Percentiles rank a stretch among this genome's conserved stretches.
Conservation (phyloP, 2,797 vertebrate genomes). For the Danio aesculapii region DNA sequence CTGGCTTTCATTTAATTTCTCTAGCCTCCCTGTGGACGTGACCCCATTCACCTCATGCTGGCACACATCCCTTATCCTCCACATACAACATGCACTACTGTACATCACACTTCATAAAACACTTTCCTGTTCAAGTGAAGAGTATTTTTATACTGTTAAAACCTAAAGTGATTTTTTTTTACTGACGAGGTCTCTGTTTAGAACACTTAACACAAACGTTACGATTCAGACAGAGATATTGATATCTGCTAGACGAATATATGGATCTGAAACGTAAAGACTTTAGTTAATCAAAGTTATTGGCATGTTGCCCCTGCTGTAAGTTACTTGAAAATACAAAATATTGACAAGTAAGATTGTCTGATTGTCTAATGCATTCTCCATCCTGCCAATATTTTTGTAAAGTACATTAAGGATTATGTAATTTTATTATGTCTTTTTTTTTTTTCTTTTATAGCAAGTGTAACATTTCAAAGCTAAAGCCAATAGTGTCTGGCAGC, state of each 20-base stretch:
- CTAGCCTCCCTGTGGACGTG: slow-evolving; percentile 23
- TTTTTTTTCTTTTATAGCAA: background rate
- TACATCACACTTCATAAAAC: background rate
- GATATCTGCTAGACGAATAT: slow-evolving; percentile 6
- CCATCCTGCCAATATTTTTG: slow-evolving; percentile 14
- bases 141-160: background rate
- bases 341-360: slow-evolving; percentile 21
- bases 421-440: background rate
- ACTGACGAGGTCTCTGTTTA: background rate
- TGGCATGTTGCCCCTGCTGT: slow-evolving; percentile 5
- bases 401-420: background rate
- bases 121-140: background rate
- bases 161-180: background rate
- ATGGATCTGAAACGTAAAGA: slow-evolving; percentile 10
- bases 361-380: background rate
- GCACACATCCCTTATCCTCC: slow-evolving; percentile 24
- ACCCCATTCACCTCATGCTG: slow-evolving; percentile 41
- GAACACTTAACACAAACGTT: background rate
- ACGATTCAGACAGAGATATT: slow-evolving; percentile 10
- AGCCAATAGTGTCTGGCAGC: too few relatives aligned
- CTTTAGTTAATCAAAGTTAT: slow-evolving; percentile 11
- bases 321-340: background rate
- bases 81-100: slow-evolving; percentile 9
- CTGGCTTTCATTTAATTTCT: slow-evolving; percentile 46
- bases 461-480: background rate